These are phyloP conservation scores for Aptenodytes forsteri DNA, from an alignment of 2,113 vertebrate genomes.

Conservation along the genomic window DNA sequence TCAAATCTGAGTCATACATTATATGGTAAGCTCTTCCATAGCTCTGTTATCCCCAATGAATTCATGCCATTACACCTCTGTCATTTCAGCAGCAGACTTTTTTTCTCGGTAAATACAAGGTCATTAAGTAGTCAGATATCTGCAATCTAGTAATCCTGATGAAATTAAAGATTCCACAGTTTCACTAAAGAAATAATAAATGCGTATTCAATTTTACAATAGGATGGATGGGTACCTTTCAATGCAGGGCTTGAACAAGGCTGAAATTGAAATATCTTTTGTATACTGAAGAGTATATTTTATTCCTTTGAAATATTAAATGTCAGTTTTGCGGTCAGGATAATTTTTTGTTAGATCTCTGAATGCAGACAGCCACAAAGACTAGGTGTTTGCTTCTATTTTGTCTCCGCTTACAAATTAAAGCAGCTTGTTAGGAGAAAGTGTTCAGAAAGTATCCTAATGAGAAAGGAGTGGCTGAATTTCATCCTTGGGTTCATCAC, in stretches of 20 bases:
- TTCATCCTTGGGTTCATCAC: neutral
- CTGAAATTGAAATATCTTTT: neutral
- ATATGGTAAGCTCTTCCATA: neutral
- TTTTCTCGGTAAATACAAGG: neutral
- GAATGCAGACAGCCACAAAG: neutral
- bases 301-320: neutral
- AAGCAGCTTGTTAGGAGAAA: neutral
- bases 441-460: neutral
- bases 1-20: slow-evolving; percentile 2
- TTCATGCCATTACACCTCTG: neutral
- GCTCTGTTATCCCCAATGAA: neutral
- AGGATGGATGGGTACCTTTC: neutral
- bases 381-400: neutral
- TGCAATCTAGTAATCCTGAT: neutral
- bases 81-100: neutral
- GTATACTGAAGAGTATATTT: neutral
- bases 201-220: neutral
- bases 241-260: neutral
- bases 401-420: neutral
- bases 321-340: neutral
- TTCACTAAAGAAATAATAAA: neutral
- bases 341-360: neutral
- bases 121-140: slow-evolving; percentile 17
- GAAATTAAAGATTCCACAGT: neutral
- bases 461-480: neutral